phyloP scores from a whole-genome alignment of 2,888 invertebrate species.

The Galeopsomyia nigrocyanea region DNA sequence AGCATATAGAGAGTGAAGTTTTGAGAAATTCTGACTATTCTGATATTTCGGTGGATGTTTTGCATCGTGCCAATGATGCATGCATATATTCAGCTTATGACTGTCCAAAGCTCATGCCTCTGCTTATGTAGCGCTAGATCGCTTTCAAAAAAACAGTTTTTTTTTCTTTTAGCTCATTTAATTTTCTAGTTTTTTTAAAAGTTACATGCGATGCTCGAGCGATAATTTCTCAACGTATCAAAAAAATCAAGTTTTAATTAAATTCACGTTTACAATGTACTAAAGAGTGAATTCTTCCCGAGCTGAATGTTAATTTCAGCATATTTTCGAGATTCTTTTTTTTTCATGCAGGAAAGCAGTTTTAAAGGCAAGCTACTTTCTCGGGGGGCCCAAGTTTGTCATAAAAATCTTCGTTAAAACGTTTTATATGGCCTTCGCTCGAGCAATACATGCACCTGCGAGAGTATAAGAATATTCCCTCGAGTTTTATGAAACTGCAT shows the following conservation, averaged over 20 bases:
- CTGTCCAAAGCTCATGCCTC: constrained; percentile 45
- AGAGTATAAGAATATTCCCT: constrained; percentile 11
- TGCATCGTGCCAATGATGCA: constrained; percentile 41
- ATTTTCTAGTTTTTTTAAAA: constrained; percentile 7
- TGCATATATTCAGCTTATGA: constrained; percentile 32
- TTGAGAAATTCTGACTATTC: not conserved
- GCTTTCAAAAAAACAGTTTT: not conserved
- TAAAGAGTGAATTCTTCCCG: too few relatives aligned
- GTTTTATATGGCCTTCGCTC: constrained; percentile 15
- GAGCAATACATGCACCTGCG: constrained; percentile 27
- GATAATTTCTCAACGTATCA: not conserved
- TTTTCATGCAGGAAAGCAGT: too few relatives aligned
- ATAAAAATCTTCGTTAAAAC: too few relatives aligned
- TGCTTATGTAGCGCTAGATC: constrained; percentile 29
- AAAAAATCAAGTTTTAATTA: not conserved
- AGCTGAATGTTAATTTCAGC: too few relatives aligned
- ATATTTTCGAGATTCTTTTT: too few relatives aligned
- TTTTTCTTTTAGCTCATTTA: constrained; percentile 7
- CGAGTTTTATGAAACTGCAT: constrained; percentile 28
- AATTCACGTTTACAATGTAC: too few relatives aligned
- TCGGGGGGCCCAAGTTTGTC: too few relatives aligned
- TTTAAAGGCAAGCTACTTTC: too few relatives aligned
- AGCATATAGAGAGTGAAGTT: constrained; percentile 4
- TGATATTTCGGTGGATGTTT: constrained; percentile 21
- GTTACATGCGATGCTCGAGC: constrained; percentile 8